These are phyloP conservation scores for Actenoides hombroni DNA, from an alignment of 2,113 vertebrate genomes.

Conservation along the genomic window DNA sequence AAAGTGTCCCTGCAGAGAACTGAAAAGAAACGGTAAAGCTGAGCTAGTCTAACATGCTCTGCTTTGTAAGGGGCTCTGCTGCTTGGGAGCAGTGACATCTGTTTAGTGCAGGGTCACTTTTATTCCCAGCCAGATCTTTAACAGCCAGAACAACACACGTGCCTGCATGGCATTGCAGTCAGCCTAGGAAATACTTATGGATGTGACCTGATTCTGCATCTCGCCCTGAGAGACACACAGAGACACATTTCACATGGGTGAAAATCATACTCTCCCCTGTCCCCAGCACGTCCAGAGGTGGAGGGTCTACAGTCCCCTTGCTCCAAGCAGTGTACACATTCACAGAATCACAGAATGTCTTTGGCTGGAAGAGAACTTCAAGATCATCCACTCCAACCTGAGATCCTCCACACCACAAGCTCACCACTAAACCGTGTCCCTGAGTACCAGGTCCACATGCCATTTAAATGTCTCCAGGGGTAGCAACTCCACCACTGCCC, in stretches of 20 bases:
- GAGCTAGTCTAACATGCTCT: not conserved
- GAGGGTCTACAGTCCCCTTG: not conserved
- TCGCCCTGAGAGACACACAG: too few relatives aligned
- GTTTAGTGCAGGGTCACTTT: not conserved
- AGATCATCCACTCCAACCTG: too few relatives aligned
- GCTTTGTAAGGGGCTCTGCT: not conserved
- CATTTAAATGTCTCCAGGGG: too few relatives aligned
- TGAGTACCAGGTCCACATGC: too few relatives aligned
- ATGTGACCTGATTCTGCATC: not conserved
- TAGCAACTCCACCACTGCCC: too few relatives aligned
- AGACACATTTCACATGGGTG: too few relatives aligned
- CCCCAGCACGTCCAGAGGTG: rapidly evolving
- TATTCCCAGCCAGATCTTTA: not conserved
- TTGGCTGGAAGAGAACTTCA: too few relatives aligned
- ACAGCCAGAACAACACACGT: rapidly evolving
- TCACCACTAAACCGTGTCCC: too few relatives aligned
- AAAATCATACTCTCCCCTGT: not conserved
- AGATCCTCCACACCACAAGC: too few relatives aligned
- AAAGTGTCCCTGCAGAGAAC: rapidly evolving
- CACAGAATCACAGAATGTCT: too few relatives aligned
- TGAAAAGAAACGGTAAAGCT: not conserved
- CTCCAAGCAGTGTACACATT: not conserved
- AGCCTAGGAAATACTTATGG: not conserved
- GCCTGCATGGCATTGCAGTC: not conserved
- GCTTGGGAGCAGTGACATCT: not conserved